phyloP scores from a whole-genome alignment of 2,113 vertebrate genomes.

The Ivindomyrus marchei region DNA sequence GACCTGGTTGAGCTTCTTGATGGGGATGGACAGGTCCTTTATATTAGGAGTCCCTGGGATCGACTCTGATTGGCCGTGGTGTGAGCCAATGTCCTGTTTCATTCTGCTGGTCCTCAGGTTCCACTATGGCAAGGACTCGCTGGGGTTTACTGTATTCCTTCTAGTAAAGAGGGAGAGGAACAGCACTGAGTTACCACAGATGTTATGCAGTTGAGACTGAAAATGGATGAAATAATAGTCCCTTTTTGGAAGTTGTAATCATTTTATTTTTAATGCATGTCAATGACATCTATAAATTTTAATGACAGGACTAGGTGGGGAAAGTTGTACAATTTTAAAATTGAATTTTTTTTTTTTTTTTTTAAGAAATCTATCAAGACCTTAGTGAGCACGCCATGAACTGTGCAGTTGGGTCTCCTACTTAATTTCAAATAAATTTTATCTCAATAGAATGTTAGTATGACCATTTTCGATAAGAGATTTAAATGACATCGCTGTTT shows the following conservation, averaged over 20 bases:
- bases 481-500: constrained; percentile 1
- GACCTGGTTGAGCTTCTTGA: background rate
- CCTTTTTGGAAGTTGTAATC: background rate
- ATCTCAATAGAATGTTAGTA: background rate
- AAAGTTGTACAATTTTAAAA: background rate
- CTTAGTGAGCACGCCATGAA: background rate
- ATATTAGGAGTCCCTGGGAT: background rate
- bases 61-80: background rate
- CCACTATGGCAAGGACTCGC: background rate
- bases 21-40: background rate
- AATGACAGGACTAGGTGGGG: background rate
- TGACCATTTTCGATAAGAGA: background rate
- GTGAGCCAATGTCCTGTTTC: background rate
- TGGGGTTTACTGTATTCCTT: background rate
- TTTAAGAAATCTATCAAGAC: background rate
- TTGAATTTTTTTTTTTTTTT: background rate
- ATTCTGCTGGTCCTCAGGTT: background rate
- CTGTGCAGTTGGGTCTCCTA: background rate
- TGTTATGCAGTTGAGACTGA: background rate
- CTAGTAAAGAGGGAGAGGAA: background rate
- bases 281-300: background rate
- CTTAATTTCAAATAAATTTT: background rate
- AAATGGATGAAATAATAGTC: background rate
- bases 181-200: background rate
- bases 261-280: background rate